Conservation (phyloP, 2,888 invertebrate species). For the Cotesia congregata region DNA sequence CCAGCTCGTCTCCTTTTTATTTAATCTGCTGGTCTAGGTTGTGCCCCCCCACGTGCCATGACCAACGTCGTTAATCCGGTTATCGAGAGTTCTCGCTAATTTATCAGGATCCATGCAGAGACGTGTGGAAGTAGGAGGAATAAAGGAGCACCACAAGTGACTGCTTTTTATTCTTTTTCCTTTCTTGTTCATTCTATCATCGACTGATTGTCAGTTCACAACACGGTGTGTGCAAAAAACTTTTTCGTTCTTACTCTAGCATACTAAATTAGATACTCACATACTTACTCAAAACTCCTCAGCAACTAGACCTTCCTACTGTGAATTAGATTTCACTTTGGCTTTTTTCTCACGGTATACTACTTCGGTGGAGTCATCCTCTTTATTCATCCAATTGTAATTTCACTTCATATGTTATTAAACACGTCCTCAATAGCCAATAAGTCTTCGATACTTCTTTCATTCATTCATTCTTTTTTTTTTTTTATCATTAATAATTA, state of each 20-base stretch:
- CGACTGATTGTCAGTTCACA: not conserved
- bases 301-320: not conserved
- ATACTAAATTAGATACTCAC: conserved; percentile 1
- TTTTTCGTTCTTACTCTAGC: not conserved
- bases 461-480: not conserved
- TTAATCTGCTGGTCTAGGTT: conserved; percentile 22
- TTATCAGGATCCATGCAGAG: conserved; percentile 33
- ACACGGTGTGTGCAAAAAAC: not conserved
- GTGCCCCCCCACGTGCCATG: conserved; percentile 41
- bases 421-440: not conserved
- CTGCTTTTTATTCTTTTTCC: not conserved
- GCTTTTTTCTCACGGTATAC: conserved; percentile 24
- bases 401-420: conserved; percentile 42
- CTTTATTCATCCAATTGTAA: conserved; percentile 52
- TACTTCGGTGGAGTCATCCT: conserved; percentile 5
- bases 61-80: conserved; percentile 43
- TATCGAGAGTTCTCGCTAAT: conserved; percentile 42
- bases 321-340: conserved; percentile 17
- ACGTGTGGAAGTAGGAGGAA: not conserved
- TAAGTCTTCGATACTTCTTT: not conserved
- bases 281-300: not conserved
- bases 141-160: not conserved
- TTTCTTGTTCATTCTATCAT: not conserved
- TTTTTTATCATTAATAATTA: not conserved
- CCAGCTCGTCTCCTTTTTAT: not conserved